Evolutionary conservation across 2,888 invertebrate species (phyloP), one percentile per base, ranked within the genome.

Genomic region (Ophioninae sp.): DNA sequence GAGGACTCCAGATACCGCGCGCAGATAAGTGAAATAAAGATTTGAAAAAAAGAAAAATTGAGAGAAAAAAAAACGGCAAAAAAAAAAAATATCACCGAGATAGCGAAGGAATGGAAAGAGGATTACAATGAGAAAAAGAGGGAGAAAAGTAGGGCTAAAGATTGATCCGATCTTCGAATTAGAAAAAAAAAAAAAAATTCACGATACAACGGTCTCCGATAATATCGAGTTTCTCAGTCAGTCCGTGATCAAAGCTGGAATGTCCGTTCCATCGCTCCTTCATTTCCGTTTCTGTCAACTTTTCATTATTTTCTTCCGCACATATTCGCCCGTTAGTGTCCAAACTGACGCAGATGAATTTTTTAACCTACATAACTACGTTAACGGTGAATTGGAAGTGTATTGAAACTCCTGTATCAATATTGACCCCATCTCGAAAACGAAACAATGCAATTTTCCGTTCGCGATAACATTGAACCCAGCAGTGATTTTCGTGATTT

Each of bases 81-180:
- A 64, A 74, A 20, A 64, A 44, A 20, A 20, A 59, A 17, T 37
- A n/a, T 44, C 50, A 62, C 50, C 20, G 68, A 13, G 64, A 74
- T 23, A 69, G 17, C 20, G 57, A 62, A 69, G 37, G 65, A 73
- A 65, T 64, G 13, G 56, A 73, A 30, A 61, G 68, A 80, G 70
- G 67, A 69, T 79, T 50, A 6, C 2, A 3, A 6, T 8, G n/a
- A 62, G 8, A 64, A 23, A 8, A 37, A 72, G 30, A 30, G 13
- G 10, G 57, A n/a, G 67, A 30, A 10, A 50, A 62, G 44, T 50
- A 70, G 17, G 20, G 56, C 23, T n/a, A 17, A 13, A 72, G 65
- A 65, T 5, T 30, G 65, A 72, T 72, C 20, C 41, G 41, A 72
- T 82, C n/a, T 59, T 70, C 41, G 70, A 75, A 80, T 85, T 65